These are phyloP conservation scores for Microcebus ravelobensis DNA, from an alignment of 2,113 vertebrate species.

Conservation along the genomic window DNA sequence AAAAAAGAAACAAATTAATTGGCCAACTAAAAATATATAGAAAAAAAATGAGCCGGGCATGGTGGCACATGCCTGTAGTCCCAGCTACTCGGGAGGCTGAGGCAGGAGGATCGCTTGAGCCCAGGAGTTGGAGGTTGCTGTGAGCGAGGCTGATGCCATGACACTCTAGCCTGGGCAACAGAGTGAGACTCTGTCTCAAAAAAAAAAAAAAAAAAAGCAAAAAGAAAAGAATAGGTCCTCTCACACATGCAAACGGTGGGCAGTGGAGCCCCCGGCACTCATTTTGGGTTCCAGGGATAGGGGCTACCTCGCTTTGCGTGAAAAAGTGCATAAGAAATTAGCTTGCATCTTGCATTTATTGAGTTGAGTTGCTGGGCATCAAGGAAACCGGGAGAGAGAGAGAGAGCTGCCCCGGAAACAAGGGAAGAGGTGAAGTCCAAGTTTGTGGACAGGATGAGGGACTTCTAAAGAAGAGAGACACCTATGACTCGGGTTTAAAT, in stretches of 20 bases:
- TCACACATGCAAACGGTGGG: accelerated
- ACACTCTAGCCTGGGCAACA: no score
- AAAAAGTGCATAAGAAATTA: not conserved
- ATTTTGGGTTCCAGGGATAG: not conserved
- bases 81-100: no score
- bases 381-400: not conserved
- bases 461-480: not conserved
- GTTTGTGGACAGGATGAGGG: not conserved
- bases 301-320: not conserved
- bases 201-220: no score
- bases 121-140: no score
- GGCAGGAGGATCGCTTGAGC: no score
- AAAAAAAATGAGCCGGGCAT: no score
- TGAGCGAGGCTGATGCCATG: no score
- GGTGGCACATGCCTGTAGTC: no score
- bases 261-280: not conserved
- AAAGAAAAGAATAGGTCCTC: no score
- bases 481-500: not conserved
- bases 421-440: not conserved
- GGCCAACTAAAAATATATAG: no score
- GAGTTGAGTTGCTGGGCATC: not conserved
- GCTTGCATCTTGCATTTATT: not conserved
- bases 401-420: not conserved
- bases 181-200: no score
- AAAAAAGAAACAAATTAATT: no score